These are phyloP conservation scores for Hermaeophaga mercurialis DNA, from an alignment of 2,888 invertebrate species.

Conservation along the genomic window DNA sequence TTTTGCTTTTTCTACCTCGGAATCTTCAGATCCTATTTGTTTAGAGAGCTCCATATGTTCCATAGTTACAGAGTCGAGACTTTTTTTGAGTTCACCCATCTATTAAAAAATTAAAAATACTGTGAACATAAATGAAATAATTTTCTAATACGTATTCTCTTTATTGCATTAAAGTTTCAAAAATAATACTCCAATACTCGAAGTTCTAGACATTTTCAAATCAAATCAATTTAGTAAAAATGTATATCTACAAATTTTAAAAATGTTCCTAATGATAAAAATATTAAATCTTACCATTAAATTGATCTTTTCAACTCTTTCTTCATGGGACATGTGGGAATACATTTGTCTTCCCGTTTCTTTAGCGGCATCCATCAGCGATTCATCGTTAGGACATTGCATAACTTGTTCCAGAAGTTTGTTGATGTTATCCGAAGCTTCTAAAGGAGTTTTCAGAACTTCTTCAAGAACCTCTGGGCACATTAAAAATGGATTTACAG, in stretches of 20 bases:
- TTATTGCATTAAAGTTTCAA: too few species aligned
- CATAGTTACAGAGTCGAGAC: conserved; percentile 74
- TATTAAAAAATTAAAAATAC: too few species aligned
- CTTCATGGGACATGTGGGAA: conserved; percentile 68
- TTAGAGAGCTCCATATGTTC: conserved; percentile 61
- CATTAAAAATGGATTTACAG: conserved; percentile 64
- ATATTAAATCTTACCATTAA: conserved; percentile 70
- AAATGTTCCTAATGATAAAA: not conserved
- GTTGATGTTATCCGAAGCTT: conserved; percentile 58
- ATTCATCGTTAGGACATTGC: conserved; percentile 70
- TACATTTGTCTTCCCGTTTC: conserved; percentile 85
- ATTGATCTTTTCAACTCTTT: conserved; percentile 80
- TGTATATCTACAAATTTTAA: too few species aligned
- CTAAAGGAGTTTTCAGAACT: conserved; percentile 51
- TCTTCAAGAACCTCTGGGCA: conserved; percentile 58
- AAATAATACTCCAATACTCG: too few species aligned
- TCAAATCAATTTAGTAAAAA: too few species aligned
- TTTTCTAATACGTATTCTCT: too few species aligned
- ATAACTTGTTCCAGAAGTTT: conserved; percentile 61
- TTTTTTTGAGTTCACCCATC: conserved; percentile 76
- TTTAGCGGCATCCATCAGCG: conserved; percentile 86
- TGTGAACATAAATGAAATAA: too few species aligned
- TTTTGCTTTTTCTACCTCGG: conserved; percentile 57
- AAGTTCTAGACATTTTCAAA: too few species aligned
- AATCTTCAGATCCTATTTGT: conserved; percentile 55